Evolutionary conservation across 2,888 invertebrate genomes (phyloP), one percentile per base, ranked within the genome.

Genomic region (Caenorhabditis sulstoni): DNA sequence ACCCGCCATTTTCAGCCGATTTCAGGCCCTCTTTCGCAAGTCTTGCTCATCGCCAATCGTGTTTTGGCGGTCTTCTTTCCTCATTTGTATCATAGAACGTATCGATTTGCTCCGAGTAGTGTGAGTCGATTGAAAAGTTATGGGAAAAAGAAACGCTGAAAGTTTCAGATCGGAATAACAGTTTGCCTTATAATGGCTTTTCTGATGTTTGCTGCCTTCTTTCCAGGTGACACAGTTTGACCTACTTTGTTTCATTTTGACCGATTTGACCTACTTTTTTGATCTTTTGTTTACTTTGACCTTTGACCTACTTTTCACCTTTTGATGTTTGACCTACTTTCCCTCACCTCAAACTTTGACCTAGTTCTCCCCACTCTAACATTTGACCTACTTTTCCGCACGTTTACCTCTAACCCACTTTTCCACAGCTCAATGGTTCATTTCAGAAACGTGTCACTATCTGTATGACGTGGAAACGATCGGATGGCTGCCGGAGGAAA

Each of bases 21-120:
- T 75, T 53, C 49, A 75, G 76, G 62, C 14, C 76, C 76, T 20
- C 45, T 76, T 14, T 50, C 76, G 1, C 76, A 76, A 64, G 65
- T 76, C 23, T 57, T 76, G 37, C 29, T 76, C 11, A 68, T 67
- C 12, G 61, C 35, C 29, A 76, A 76, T 44, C 62, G 76, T 18
- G 23, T 67, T 3, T 20, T 76, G 1, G 76, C 76, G 8, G 76
- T 76, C 0, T 76, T 68, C 20, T 64, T 64, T 16, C 76, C 76
- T 3, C 50, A 57, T 52, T 44, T 64, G 1, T 76, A 65, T 20
- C 67, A 62, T 18, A 55, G 53, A 37, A 29, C 47, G 14, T 76
- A 76, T 37, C 39, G 22, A 8, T 23, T 65, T 52, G 50, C 61
- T 18, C 76, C 76, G 1, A 68, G 68, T 20, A 74, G 49, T 53